Base-by-base conservation (phyloP, 1,140 invertebrate species). In the Leptonema lineaticorne region DNA sequence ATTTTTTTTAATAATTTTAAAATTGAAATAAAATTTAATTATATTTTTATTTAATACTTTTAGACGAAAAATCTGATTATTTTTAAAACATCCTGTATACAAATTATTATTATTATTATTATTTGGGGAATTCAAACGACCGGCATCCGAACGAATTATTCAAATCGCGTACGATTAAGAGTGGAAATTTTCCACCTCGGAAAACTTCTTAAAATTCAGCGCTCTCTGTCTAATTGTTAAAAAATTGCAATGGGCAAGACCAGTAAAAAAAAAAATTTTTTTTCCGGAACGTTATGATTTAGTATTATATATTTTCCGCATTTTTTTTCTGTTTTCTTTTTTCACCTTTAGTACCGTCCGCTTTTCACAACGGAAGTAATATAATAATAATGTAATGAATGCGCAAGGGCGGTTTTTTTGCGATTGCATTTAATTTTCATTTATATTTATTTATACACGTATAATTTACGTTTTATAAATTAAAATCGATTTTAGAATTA, bases 111-210 rank as follows among this genome's bases (percentile, higher is more conserved):
- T n/a, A n/a, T n/a, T n/a, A n/a, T n/a, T n/a, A n/a, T n/a, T n/a
- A n/a, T n/a, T n/a, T n/a, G n/a, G n/a, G n/a, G n/a, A n/a, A n/a
- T n/a, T n/a, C n/a, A n/a, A 16, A 16, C 16, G 37, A 45, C 37
- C 50, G 50, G 22, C 50, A 4, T 7, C 46, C 16, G n/a, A 8
- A 20, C 53, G 28, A 59, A 59, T 59, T 59, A 59, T 59, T 59
- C 57, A 59, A 59, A 59, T 59, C 30, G 57, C 57, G 28, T 59
- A 59, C 30, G 33, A 59, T 59, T 59, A 33, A 37, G 57, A 14
- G 28, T 29, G 28, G 27, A 16, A 59, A 59, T 59, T 33, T 59
- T 59, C 57, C 57, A 29, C 33, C 57, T 30, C 30, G 28, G 20
- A 59, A 30, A 16, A 5, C 57, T 59, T 16, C 18, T 59, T 59